These are phyloP conservation scores for Drosophila ambigua DNA, from an alignment of 1,140 invertebrate genomes.

Conservation along the genomic window DNA sequence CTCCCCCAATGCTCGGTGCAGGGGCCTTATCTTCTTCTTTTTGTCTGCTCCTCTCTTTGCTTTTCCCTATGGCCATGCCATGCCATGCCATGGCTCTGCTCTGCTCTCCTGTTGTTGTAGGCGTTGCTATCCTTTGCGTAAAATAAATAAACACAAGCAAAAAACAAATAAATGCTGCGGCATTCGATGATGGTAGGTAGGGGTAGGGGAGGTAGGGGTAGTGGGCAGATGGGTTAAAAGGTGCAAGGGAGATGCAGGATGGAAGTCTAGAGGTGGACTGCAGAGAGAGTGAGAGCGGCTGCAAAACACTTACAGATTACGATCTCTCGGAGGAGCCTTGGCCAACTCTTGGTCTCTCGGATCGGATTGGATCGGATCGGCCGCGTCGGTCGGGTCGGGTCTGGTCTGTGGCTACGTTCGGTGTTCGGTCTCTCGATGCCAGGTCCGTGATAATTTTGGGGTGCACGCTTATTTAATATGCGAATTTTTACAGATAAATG, in stretches of 20 bases:
- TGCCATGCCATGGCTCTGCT: neutral
- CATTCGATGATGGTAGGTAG: neutral
- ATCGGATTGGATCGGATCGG: neutral
- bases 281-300: neutral
- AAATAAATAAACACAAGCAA: constrained; percentile 39
- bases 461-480: constrained; percentile 83
- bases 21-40: neutral
- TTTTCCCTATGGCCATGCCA: neutral
- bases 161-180: constrained; percentile 75
- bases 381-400: neutral
- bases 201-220: neutral
- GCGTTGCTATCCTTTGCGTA: constrained; percentile 79
- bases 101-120: constrained; percentile 25
- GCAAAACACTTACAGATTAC: constrained; percentile 78
- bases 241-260: constrained; percentile 15
- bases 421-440: constrained; percentile 47
- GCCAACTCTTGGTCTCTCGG: constrained; percentile 20
- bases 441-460: constrained; percentile 80
- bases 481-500: constrained; percentile 83
- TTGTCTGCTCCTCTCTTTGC: neutral
- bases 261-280: neutral
- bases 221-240: too few species aligned
- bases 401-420: neutral
- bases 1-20: constrained; percentile 1
- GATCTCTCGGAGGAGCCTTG: constrained; percentile 56